Percentiles rank a stretch among this genome's conserved stretches.
Evolutionary conservation across 2,888 invertebrate species (phyloP).

Genomic region (Drosophila limbata): DNA sequence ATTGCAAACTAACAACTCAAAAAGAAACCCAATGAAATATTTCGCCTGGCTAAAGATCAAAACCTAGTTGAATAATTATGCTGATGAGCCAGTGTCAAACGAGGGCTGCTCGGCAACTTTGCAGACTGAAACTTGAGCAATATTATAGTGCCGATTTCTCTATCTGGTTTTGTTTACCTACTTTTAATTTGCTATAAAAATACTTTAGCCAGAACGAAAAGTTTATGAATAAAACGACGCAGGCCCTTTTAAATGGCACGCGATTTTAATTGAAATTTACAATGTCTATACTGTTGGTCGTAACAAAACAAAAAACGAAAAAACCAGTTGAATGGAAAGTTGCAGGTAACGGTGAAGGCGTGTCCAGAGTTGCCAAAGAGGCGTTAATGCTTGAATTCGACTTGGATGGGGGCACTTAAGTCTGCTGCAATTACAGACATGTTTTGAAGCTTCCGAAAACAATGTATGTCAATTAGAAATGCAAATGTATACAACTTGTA

Average conservation of each 20-base stretch:
- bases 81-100: neutral
- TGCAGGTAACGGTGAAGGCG: constrained; percentile 37
- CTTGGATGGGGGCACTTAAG: constrained; percentile 2
- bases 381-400: constrained; percentile 31
- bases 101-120: neutral
- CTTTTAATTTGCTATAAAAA: neutral
- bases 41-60: constrained; percentile 2
- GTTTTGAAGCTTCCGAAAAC: constrained; percentile 27
- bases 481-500: neutral
- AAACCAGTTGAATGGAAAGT: constrained; percentile 70
- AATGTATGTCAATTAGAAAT: constrained; percentile 31
- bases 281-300: constrained; percentile 20
- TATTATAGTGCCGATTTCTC: neutral
- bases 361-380: constrained; percentile 49
- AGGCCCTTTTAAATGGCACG: constrained; percentile 19
- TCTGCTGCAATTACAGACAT: constrained; percentile 41
- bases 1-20: constrained; percentile 1
- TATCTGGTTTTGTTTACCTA: neutral
- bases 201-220: constrained; percentile 5
- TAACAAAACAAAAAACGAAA: constrained; percentile 37
- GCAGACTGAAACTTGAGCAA: neutral
- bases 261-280: constrained; percentile 44
- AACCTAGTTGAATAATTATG: neutral
- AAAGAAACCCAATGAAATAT: constrained; percentile 7
- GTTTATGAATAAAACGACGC: neutral